A percentile compares a stretch with the other conserved stretches of the same genome.
These are phyloP conservation scores for Smutsia temminckii DNA, from an alignment of 2,797 vertebrate genomes.

Conservation along the genomic window DNA sequence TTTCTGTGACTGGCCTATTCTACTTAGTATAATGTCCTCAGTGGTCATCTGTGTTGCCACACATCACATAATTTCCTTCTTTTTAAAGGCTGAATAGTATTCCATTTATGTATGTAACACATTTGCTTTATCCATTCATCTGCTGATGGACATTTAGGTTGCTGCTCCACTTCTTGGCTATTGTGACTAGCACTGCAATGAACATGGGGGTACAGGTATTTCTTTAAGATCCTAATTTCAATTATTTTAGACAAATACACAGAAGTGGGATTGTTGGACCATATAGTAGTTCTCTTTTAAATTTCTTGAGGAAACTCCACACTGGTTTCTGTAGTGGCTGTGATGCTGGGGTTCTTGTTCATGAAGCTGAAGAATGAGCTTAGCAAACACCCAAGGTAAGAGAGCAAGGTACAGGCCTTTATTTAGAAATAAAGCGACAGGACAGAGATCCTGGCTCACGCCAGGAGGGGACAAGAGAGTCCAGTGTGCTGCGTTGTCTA, in stretches of 20 bases:
- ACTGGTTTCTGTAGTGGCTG: neutral
- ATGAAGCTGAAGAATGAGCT: no score
- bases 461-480: no score
- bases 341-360: no score
- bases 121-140: neutral
- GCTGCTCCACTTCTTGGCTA: neutral
- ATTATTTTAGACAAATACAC: slow-evolving; percentile 1
- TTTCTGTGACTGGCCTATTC: neutral
- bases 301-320: neutral
- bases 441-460: no score
- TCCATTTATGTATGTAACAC: neutral
- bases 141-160: neutral
- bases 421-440: no score
- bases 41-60: neutral
- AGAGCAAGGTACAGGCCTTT: no score
- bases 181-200: neutral
- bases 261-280: neutral
- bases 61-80: neutral
- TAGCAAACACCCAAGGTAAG: no score
- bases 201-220: neutral
- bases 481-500: no score
- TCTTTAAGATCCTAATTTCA: neutral
- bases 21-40: neutral
- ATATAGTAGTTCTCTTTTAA: neutral
- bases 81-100: neutral